A percentile compares a stretch with the other conserved stretches of the same genome.
phyloP scores from a whole-genome alignment of 2,888 invertebrate genomes.

The Unio delphinus region DNA sequence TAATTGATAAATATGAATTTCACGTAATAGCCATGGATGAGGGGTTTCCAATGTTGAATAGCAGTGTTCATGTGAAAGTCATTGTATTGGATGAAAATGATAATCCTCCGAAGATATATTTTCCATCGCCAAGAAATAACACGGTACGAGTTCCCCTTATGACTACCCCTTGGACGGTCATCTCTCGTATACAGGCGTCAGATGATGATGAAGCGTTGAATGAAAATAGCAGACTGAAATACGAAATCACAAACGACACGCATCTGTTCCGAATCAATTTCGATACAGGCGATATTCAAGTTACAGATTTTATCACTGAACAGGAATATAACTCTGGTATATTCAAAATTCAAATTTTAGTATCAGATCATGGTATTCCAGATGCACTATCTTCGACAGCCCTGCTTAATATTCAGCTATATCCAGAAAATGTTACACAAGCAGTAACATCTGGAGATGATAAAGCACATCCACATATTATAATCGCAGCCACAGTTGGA shows the following conservation, averaged over 20 bases:
- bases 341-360: conserved; percentile 28
- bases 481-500: conserved; percentile 39
- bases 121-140: conserved; percentile 17
- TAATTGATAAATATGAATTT: conserved; percentile 16
- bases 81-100: conserved; percentile 19
- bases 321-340: conserved; percentile 21
- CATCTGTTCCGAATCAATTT: conserved; percentile 41
- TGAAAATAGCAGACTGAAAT: conserved; percentile 6
- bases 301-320: conserved; percentile 27
- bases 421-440: conserved; percentile 20
- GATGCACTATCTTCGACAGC: conserved; percentile 16
- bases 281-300: conserved; percentile 43
- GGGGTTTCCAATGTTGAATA: conserved; percentile 13
- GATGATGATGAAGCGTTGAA: conserved; percentile 20
- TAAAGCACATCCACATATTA: conserved; percentile 26
- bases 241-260: conserved; percentile 38
- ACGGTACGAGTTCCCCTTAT: conserved; percentile 16
- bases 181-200: conserved; percentile 21
- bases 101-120: conserved; percentile 16
- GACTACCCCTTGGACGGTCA: conserved; percentile 13
- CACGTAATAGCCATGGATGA: conserved; percentile 17
- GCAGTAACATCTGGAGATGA: background rate
- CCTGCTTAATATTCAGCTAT: conserved; percentile 23
- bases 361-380: conserved; percentile 30
- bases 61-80: conserved; percentile 17